Percentiles rank a stretch among this genome's conserved stretches.
phyloP scores from a whole-genome alignment of 2,797 vertebrate species.

The Rhinoraja longicauda region DNA sequence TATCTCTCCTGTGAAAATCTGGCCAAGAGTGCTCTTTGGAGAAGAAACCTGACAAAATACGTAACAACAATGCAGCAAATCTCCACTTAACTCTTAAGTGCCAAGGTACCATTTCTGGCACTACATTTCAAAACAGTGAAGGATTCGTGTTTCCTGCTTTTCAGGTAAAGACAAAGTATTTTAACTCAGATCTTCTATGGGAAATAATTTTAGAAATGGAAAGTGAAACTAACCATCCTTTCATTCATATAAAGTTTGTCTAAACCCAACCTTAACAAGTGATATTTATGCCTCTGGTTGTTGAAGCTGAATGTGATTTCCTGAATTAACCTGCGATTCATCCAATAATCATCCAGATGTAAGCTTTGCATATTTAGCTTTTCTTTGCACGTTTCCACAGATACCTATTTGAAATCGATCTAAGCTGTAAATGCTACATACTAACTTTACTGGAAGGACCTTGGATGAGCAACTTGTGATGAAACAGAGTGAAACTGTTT shows the following conservation, averaged over 20 bases:
- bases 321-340: background rate
- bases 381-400: background rate
- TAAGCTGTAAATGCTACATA: background rate
- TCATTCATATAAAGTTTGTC: background rate
- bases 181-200: background rate
- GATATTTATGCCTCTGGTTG: too few relatives aligned
- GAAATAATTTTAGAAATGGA: background rate
- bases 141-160: background rate
- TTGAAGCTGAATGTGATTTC: background rate
- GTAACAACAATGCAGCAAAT: background rate
- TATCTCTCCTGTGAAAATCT: conserved; percentile 17
- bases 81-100: conserved; percentile 18
- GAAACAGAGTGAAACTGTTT: background rate
- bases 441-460: too few relatives aligned
- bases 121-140: background rate
- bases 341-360: background rate
- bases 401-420: background rate
- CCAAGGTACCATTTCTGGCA: background rate
- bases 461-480: background rate
- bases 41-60: conserved; percentile 14
- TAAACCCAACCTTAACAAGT: background rate
- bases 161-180: background rate
- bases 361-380: background rate
- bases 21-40: background rate
- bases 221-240: background rate